These are phyloP conservation scores for Lymantria dispar DNA, from an alignment of 2,888 invertebrate genomes.

Conservation along the genomic window DNA sequence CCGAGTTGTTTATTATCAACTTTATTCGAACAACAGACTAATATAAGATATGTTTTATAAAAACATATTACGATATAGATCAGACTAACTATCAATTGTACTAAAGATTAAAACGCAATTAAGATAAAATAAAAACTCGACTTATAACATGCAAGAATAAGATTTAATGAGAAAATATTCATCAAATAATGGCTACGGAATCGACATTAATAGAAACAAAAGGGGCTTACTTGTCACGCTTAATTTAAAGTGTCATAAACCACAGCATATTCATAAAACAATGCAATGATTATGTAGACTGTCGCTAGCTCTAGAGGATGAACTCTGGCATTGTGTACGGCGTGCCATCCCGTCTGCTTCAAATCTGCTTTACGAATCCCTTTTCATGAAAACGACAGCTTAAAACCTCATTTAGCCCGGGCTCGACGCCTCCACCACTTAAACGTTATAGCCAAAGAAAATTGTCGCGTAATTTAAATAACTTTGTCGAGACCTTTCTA, in stretches of 20 bases:
- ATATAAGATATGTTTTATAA: too few relatives aligned
- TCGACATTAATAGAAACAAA: constrained; percentile 41
- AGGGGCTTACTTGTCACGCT: constrained; percentile 50
- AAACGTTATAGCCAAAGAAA: constrained; percentile 69
- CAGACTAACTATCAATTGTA: too few relatives aligned
- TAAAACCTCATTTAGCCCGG: constrained; percentile 75
- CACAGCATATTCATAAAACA: constrained; percentile 65
- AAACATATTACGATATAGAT: too few relatives aligned
- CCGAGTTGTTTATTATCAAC: too few relatives aligned
- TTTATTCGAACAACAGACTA: too few relatives aligned
- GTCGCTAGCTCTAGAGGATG: constrained; percentile 43
- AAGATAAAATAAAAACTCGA: too few relatives aligned
- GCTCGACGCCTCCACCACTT: constrained; percentile 67
- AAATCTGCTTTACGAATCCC: constrained; percentile 74
- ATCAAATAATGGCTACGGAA: neutral
- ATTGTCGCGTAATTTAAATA: constrained; percentile 79
- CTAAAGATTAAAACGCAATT: too few relatives aligned
- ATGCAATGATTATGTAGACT: constrained; percentile 64
- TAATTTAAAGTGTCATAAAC: constrained; percentile 67
- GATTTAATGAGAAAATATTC: constrained; percentile 7
- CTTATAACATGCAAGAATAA: too few relatives aligned
- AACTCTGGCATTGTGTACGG: constrained; percentile 56
- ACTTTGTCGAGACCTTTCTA: constrained; percentile 62
- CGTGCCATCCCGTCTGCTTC: constrained; percentile 51
- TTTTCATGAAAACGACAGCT: constrained; percentile 67